Base-by-base conservation (phyloP, 2,888 invertebrate genomes). In the Apodemia zela region DNA sequence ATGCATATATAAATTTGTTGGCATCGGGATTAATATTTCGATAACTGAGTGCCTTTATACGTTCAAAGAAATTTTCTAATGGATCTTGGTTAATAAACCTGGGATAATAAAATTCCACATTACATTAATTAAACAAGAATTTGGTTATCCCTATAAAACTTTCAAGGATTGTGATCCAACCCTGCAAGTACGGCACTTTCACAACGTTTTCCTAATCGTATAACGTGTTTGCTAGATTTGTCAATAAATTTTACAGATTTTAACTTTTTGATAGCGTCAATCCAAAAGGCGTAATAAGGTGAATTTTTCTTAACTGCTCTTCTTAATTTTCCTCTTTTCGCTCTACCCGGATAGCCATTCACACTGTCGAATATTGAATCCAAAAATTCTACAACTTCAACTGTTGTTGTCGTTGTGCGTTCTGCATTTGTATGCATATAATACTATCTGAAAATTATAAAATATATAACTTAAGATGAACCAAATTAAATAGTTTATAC, bases 31-130 rank as follows among this genome's bases (percentile, higher is more conserved):
- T 71, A 7, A 70, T 58, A 59, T 72, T 71, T 35, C 71, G 62
- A 29, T 67, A 71, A 62, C 72, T 71, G 5, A 70, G n/a, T 5
- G 73, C 71, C 60, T 69, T 70, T 49, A 70, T 63, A 59, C 69
- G 60, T n/a, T 71, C 73, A 69, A 72, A 74, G 64, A 72, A 72
- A 61, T 64, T 69, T 60, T 73, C 71, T 0, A 72, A 60, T 15
- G 68, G 70, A 57, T 72, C 72, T 61, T 73, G 73, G 49, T 74
- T 74, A 45, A 72, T 47, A 42, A 63, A 10, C 49, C 72, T 51
- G 7, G 72, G 68, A 63, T 72, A 72, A 62, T 65, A 69, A 64
- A 67, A 49, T 8, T 62, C 6, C 18, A 73, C 62, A 2, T 51
- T 60, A 69, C 68, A 67, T 66, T 62, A 58, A 13, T 66, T 29